Conservation (phyloP, 1,140 invertebrate species). For the Notospermus geniculatus region DNA sequence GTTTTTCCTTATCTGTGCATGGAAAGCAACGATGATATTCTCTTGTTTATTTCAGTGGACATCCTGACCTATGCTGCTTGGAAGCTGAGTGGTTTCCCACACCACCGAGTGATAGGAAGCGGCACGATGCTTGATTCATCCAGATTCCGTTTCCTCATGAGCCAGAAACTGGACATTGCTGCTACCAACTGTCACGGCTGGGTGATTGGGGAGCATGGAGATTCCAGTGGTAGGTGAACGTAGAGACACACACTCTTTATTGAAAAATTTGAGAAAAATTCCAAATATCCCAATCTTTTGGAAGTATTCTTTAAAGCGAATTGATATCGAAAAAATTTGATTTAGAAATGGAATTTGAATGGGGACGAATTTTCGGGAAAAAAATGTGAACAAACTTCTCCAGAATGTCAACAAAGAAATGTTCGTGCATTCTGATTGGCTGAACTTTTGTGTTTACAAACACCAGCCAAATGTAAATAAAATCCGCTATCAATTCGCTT, state of each 20-base stretch:
- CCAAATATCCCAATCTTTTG: too few species aligned
- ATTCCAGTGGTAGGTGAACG: slow-evolving; percentile 76
- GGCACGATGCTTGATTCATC: slow-evolving; percentile 89
- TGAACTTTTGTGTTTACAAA: too few species aligned
- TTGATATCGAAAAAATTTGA: too few species aligned
- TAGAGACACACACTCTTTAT: slow-evolving; percentile 70
- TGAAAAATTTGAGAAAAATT: too few species aligned
- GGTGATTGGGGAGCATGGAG: slow-evolving; percentile 85
- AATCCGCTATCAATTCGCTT: too few species aligned
- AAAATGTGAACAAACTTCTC: too few species aligned
- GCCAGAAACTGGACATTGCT: slow-evolving; percentile 75
- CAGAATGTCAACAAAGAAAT: too few species aligned
- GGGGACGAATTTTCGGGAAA: too few species aligned
- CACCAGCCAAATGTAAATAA: too few species aligned
- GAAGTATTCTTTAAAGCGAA: too few species aligned
- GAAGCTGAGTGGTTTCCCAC: slow-evolving; percentile 85
- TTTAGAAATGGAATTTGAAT: too few species aligned
- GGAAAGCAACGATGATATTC: background rate
- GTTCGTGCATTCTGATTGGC: too few species aligned
- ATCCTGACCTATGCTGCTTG: slow-evolving; percentile 89
- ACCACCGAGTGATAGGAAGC: slow-evolving; percentile 81
- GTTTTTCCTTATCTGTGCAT: slow-evolving; percentile 1
- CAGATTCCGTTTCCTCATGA: slow-evolving; percentile 83
- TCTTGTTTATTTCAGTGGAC: slow-evolving; percentile 63
- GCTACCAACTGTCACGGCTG: slow-evolving; percentile 82